Percentiles rank a stretch among this genome's conserved stretches.
These are phyloP conservation scores for Epinotia nisella DNA, from an alignment of 2,888 invertebrate genomes.

Conservation along the genomic window DNA sequence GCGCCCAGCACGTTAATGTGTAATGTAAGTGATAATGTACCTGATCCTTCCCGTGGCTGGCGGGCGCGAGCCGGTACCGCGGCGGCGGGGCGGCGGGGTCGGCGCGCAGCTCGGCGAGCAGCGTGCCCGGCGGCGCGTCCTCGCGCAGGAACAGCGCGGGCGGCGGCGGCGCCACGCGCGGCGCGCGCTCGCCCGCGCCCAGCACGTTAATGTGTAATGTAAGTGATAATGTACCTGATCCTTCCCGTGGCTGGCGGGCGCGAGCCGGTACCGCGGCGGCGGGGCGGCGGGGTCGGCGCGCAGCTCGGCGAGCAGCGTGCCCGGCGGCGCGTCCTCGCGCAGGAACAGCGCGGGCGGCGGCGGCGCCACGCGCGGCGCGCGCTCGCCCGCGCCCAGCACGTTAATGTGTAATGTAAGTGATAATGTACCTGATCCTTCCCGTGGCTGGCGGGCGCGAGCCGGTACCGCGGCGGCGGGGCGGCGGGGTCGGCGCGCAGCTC, in stretches of 20 bases:
- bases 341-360: slow-evolving; percentile 91
- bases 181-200: slow-evolving; percentile 88
- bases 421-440: slow-evolving; percentile 71
- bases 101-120: slow-evolving; percentile 53
- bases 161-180: slow-evolving; percentile 89
- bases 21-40: neutral
- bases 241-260: slow-evolving; percentile 77
- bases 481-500: slow-evolving; percentile 42
- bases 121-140: slow-evolving; percentile 83
- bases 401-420: slow-evolving; percentile 51
- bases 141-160: slow-evolving; percentile 93
- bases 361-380: slow-evolving; percentile 90
- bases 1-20: slow-evolving; percentile 88
- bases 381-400: slow-evolving; percentile 88
- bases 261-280: slow-evolving; percentile 54
- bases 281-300: slow-evolving; percentile 44
- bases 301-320: slow-evolving; percentile 61
- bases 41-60: slow-evolving; percentile 80
- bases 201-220: slow-evolving; percentile 84
- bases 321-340: slow-evolving; percentile 87
- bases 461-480: slow-evolving; percentile 49
- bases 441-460: slow-evolving; percentile 69
- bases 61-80: slow-evolving; percentile 56
- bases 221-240: slow-evolving; percentile 55
- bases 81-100: slow-evolving; percentile 47